phyloP scores from a whole-genome alignment of 2,888 invertebrate genomes.

The Caenorhabditis uteleia region DNA sequence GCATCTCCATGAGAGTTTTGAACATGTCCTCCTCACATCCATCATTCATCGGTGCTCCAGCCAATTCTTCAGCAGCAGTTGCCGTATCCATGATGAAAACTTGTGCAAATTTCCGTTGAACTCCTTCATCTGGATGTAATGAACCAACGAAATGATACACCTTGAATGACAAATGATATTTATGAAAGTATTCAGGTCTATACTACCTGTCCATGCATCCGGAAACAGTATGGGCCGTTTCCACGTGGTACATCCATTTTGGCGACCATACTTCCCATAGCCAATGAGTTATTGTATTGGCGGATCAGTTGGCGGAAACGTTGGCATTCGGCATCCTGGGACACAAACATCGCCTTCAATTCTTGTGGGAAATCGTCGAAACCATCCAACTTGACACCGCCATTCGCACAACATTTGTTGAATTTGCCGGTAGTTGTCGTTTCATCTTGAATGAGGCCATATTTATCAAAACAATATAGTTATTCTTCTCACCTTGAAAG shows the following conservation, averaged over 20 bases:
- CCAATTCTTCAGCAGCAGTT: constrained; percentile 3
- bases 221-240: constrained; percentile 28
- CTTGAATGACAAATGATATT: not conserved
- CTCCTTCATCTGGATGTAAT: constrained; percentile 5
- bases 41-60: constrained; percentile 1
- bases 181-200: not conserved
- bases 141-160: constrained; percentile 10
- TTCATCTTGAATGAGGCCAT: no score
- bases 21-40: not conserved
- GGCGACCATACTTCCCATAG: constrained; percentile 31
- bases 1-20: not conserved
- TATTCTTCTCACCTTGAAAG: no score
- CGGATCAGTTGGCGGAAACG: constrained; percentile 4
- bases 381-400: not conserved
- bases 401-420: not conserved
- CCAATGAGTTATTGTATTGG: constrained; percentile 24
- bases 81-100: constrained; percentile 15
- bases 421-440: not conserved
- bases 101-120: constrained; percentile 7
- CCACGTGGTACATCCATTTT: constrained; percentile 19
- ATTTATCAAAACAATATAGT: no score
- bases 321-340: not conserved
- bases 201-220: constrained; percentile 29
- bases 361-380: not conserved
- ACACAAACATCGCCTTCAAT: not conserved